Conservation (phyloP, 2,113 vertebrate species). For the Nyctibius bracteatus region DNA sequence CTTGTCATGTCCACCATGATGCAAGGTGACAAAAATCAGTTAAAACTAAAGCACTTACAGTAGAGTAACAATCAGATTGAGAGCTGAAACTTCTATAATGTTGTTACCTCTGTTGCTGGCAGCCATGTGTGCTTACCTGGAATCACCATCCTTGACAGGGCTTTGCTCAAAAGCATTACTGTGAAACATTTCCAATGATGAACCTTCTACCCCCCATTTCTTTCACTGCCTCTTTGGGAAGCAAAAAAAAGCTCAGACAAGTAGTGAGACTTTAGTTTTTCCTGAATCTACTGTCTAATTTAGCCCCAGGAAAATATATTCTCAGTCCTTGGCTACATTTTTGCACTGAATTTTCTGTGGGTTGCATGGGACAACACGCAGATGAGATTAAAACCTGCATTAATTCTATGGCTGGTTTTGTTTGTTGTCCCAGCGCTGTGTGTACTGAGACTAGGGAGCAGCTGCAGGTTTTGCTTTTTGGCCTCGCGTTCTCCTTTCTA, state of each 20-base stretch:
- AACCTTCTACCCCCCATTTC: not conserved
- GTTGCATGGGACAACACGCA: not conserved
- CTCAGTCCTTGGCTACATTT: not conserved
- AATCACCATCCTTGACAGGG: not conserved
- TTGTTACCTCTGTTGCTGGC: not conserved
- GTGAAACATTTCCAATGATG: not conserved
- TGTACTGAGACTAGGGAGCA: rapidly evolving
- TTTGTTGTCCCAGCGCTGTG: not conserved
- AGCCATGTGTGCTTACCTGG: not conserved
- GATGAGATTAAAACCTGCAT: not conserved
- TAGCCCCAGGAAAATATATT: not conserved
- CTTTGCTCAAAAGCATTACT: not conserved
- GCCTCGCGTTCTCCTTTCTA: not conserved
- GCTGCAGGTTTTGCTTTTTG: not conserved
- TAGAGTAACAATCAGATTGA: not conserved
- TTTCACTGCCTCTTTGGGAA: not conserved
- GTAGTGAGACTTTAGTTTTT: not conserved
- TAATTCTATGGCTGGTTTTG: not conserved
- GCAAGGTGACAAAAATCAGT: not conserved
- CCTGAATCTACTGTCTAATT: rapidly evolving
- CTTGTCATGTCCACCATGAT: not conserved
- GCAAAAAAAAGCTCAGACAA: not conserved
- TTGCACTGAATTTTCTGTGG: not conserved
- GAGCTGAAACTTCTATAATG: not conserved
- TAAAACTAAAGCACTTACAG: rapidly evolving